phyloP scores from a whole-genome alignment of 2,797 vertebrate genomes.

The Setipinna tenuifilis region DNA sequence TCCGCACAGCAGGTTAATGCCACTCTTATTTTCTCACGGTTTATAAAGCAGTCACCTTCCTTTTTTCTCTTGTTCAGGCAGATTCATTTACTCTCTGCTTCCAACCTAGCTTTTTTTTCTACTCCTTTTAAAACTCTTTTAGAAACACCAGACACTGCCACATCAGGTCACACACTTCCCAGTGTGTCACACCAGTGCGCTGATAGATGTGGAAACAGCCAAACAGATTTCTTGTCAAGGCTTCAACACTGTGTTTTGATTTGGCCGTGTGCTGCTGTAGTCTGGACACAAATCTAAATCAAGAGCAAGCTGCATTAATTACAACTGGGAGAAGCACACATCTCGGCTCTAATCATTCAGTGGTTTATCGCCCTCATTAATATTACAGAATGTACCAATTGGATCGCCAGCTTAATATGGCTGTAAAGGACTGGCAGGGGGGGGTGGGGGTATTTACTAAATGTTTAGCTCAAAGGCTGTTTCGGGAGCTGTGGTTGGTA shows the following conservation, averaged over 20 bases:
- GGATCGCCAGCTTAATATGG: constrained; percentile 77
- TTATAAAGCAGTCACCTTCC: not conserved
- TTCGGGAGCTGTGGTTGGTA: not conserved
- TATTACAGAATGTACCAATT: constrained; percentile 77
- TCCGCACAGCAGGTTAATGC: constrained; percentile 4
- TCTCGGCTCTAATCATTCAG: constrained; percentile 39
- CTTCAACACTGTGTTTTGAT: not conserved
- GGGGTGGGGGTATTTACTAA: not conserved
- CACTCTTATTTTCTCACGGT: not conserved
- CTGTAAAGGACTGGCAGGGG: constrained; percentile 51
- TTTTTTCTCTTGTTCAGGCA: not conserved
- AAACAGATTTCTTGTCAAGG: constrained; percentile 11
- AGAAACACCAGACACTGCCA: no score
- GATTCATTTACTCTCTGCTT: no score
- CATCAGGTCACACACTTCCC: no score
- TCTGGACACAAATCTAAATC: constrained; percentile 35
- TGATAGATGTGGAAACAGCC: constrained; percentile 43
- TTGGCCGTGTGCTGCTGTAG: not conserved
- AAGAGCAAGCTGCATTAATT: constrained; percentile 56
- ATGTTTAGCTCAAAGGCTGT: constrained; percentile 22
- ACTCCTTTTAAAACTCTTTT: no score
- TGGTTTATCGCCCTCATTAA: constrained; percentile 59
- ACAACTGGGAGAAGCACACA: constrained; percentile 52
- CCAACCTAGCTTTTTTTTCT: no score
- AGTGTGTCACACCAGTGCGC: constrained; percentile 33